Conservation (phyloP, 2,797 vertebrate species). For the Helicolenus hilgendorfi region DNA sequence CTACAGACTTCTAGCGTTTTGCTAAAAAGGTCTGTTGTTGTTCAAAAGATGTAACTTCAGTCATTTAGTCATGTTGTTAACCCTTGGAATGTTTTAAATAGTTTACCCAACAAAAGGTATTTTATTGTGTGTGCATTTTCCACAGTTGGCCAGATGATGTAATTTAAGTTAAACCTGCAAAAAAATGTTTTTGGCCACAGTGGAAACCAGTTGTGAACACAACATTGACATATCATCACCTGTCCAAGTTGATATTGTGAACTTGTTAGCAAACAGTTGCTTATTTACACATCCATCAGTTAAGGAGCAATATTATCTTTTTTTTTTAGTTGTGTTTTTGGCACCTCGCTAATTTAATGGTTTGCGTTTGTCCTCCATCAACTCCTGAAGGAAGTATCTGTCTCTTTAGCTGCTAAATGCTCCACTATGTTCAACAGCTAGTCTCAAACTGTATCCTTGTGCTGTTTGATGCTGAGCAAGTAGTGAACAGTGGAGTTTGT, state of each 20-base stretch:
- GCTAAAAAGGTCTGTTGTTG: background rate
- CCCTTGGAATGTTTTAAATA: background rate
- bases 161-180: background rate
- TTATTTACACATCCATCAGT: background rate
- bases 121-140: background rate
- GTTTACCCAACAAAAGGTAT: background rate
- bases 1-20: background rate
- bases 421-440: background rate
- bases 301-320: background rate
- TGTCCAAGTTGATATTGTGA: background rate
- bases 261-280: background rate
- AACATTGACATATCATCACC: background rate
- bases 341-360: background rate
- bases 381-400: background rate
- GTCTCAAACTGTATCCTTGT: background rate
- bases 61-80: background rate
- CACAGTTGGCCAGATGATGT: background rate
- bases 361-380: background rate
- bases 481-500: background rate
- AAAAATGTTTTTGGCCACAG: background rate
- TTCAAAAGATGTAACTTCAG: background rate
- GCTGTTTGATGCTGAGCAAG: background rate
- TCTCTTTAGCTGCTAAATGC: background rate
- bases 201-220: background rate
- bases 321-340: background rate